These are phyloP conservation scores for Halesus radiatus DNA, from an alignment of 1,140 invertebrate species.

Conservation along the genomic window DNA sequence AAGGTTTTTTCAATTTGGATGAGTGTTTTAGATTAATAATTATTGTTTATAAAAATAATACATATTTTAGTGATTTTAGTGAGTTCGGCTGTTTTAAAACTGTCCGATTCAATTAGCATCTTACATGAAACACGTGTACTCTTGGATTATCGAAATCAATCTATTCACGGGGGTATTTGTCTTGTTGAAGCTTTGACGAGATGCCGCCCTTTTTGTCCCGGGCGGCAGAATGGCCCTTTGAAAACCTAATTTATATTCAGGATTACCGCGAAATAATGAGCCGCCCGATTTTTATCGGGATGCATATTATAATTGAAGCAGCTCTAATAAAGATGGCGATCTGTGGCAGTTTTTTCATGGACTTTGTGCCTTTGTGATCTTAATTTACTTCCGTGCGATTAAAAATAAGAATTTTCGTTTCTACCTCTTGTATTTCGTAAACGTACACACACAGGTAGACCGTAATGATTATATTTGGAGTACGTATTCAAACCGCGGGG, in stretches of 20 bases:
- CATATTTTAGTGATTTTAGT: too few species aligned
- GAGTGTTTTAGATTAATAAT: too few species aligned
- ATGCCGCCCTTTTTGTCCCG: not conserved
- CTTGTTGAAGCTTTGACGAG: not conserved
- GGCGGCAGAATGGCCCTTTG: conserved; percentile 8
- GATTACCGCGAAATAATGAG: conserved; percentile 3
- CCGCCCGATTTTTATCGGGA: conserved; percentile 1
- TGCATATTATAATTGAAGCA: not conserved
- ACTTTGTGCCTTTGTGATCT: conserved; percentile 5
- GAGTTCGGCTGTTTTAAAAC: too few species aligned
- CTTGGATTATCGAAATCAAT: not conserved
- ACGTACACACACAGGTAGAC: too few species aligned
- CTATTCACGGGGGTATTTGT: conserved; percentile 7
- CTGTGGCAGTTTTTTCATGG: not conserved
- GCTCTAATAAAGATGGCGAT: too few species aligned
- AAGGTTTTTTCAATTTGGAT: too few species aligned
- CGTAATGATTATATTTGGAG: too few species aligned
- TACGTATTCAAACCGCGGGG: too few species aligned
- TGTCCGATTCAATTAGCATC: too few species aligned
- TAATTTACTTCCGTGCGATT: not conserved
- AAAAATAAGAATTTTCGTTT: not conserved
- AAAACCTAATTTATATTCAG: not conserved
- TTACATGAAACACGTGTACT: not conserved
- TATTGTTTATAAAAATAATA: too few species aligned
- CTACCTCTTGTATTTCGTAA: too few species aligned